A percentile compares a stretch with the other conserved stretches of the same genome.
Evolutionary conservation across 2,113 vertebrate genomes (phyloP).

Genomic region (Drymodes brunneopygia): DNA sequence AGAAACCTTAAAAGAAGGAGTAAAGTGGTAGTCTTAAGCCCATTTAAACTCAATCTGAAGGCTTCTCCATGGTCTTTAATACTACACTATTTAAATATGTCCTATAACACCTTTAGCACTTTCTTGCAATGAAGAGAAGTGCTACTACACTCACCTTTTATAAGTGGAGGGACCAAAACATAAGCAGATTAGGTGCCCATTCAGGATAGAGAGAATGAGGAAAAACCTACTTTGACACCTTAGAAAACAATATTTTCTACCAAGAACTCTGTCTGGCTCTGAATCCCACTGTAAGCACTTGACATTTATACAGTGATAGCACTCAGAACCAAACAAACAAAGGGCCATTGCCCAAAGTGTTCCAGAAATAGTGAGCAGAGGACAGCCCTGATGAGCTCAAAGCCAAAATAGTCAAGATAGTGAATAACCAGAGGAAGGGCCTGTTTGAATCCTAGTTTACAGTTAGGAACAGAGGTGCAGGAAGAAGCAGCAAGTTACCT

Average conservation of each 20-base stretch:
- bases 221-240: not conserved
- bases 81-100: not conserved
- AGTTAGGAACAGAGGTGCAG: not conserved
- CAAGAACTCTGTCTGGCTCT: not conserved
- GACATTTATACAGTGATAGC: not conserved
- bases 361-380: not conserved
- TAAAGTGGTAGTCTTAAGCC: not conserved
- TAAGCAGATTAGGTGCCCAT: not conserved
- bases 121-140: not conserved
- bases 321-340: not conserved
- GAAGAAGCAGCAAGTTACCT: not conserved
- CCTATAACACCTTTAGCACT: not conserved
- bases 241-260: not conserved
- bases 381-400: not conserved
- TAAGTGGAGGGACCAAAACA: not conserved
- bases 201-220: not conserved
- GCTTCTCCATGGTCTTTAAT: not conserved
- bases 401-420: not conserved
- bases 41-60: not conserved
- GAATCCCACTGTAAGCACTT: not conserved
- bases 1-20: not conserved
- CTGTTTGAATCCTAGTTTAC: not conserved
- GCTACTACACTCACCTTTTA: not conserved
- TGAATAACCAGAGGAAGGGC: not conserved
- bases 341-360: not conserved